Evolutionary conservation across 2,888 invertebrate genomes (phyloP), one percentile per base, ranked within the genome.

Genomic region (Eupelmus urozonus): DNA sequence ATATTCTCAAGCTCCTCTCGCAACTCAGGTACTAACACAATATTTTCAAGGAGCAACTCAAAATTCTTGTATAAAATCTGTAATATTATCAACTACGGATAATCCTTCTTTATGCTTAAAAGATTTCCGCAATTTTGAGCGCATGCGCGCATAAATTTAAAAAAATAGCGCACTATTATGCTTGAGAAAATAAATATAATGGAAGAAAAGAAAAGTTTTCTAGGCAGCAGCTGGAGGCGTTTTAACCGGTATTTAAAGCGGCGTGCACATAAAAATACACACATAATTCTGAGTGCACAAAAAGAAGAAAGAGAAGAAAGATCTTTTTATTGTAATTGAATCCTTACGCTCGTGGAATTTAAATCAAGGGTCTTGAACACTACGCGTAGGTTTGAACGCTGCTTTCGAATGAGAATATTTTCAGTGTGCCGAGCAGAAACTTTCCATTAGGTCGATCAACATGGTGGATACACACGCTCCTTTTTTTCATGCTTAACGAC

Each of bases 301-400:
- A 67, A 27, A 59, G 42, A 66, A 49, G 27, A 63, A 80, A 66
- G 73, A 79, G 75, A 75, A 62, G 66, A 71, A 72, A 69, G 83
- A 82, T 57, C 82, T 82, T 81, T 81, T 82, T 79, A 77, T 72
- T 80, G 82, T 84, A 85, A 85, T 85, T 84, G 85, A 85, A 85
- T 83, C 82, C 80, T 83, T 80, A 80, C 83, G 82, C 75, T 80
- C 73, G 74, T 80, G 81, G 85, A 83, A 85, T 85, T 85, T 83
- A 81, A 85, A 85, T 62, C 53, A 51, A 71, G 76, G 71, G 49
- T 51, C 25, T 18, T 27, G n/a, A n/a, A n/a, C n/a, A n/a, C n/a
- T n/a, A n/a, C n/a, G 25, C 66, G 60, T 25, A 7, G 9, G 27
- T 42, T 34, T 60, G 59, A 59, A 20, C 66, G 63, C 42, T 65